Conservation (phyloP, 2,113 vertebrate species). For the Harpagus bidentatus region DNA sequence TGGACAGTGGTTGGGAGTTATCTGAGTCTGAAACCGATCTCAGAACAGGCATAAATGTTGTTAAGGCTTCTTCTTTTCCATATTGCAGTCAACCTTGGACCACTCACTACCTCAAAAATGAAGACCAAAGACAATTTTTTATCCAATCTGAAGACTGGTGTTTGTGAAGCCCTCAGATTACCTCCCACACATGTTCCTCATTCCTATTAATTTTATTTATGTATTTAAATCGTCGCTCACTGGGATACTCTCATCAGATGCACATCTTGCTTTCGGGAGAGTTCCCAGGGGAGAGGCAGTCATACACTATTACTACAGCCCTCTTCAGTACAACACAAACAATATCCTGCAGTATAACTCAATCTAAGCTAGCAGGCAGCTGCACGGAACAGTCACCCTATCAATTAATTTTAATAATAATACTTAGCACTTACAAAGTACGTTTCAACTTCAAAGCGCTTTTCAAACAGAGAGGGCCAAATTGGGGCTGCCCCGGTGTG, state of each 20-base stretch:
- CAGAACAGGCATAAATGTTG: neutral
- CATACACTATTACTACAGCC: neutral
- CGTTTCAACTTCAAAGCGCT: neutral
- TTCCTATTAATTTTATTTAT: neutral
- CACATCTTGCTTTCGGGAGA: neutral
- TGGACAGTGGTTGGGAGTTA: neutral
- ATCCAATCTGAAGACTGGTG: neutral
- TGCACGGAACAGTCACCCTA: neutral
- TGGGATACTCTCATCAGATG: neutral
- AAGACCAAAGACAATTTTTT: neutral
- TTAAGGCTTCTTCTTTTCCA: neutral
- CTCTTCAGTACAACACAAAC: neutral
- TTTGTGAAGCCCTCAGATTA: neutral
- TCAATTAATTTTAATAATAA: conserved; percentile 32
- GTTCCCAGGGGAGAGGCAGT: neutral
- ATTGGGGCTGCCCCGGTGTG: accelerated
- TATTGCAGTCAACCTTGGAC: neutral
- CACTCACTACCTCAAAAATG: neutral
- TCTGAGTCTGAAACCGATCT: neutral
- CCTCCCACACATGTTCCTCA: neutral
- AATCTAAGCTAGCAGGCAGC: neutral
- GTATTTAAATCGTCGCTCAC: neutral
- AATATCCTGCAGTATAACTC: conserved; percentile 19
- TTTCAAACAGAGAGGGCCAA: neutral
- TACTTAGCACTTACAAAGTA: neutral